Evolutionary conservation across 1,140 invertebrate species (phyloP).

Genomic region (Pygmarrhopalites habei): DNA sequence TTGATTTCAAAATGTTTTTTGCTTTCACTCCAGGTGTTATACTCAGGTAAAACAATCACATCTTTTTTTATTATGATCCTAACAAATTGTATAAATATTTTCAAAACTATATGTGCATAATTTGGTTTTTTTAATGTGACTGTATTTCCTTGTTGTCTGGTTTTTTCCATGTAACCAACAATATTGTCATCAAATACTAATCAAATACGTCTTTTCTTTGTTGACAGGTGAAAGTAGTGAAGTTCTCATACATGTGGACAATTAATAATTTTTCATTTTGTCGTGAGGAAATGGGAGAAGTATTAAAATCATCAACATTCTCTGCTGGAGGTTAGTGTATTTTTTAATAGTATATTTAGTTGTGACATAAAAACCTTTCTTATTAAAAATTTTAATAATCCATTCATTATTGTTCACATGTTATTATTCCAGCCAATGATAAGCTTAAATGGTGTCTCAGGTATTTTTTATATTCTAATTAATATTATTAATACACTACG

Average conservation of each 20-base stretch:
- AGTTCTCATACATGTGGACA: constrained; percentile 99
- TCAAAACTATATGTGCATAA: neutral
- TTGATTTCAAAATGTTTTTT: neutral
- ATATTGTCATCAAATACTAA: neutral
- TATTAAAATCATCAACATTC: constrained; percentile 98
- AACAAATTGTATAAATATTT: neutral
- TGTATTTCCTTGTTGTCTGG: neutral
- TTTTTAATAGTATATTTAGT: too few species aligned
- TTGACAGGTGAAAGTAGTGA: constrained; percentile 95
- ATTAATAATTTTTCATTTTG: constrained; percentile 99
- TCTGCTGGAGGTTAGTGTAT: too few species aligned
- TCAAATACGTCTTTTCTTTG: neutral
- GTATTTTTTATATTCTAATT: constrained; percentile 40
- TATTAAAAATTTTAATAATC: too few species aligned
- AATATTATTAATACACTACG: too few species aligned
- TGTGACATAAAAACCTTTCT: too few species aligned
- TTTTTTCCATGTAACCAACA: neutral
- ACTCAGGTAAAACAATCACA: neutral
- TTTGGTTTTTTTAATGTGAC: neutral
- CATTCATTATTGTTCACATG: too few species aligned
- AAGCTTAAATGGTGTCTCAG: constrained; percentile 90
- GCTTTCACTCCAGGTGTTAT: neutral
- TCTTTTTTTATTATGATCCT: neutral
- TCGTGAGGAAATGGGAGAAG: constrained; percentile 99
- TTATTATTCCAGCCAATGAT: too few species aligned